Conservation (phyloP, 2,797 vertebrate genomes). For the Gila robusta region DNA sequence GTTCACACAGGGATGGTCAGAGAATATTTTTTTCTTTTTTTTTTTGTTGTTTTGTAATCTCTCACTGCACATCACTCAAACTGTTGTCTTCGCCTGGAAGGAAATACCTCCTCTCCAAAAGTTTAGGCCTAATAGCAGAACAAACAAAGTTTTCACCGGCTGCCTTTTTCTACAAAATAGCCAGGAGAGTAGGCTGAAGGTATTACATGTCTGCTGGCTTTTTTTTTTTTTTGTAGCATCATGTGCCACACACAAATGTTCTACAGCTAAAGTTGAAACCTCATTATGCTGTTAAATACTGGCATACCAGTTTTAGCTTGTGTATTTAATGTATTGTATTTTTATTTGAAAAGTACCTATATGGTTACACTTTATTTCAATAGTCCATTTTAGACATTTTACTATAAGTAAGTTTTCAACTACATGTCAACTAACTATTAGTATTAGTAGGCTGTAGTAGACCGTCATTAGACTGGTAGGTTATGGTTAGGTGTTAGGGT, state of each 20-base stretch:
- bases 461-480: no score
- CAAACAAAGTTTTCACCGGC: not conserved
- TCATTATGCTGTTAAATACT: not conserved
- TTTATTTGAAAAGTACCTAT: not conserved
- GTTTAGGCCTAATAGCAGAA: slow-evolving; percentile 21
- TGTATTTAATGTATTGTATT: not conserved
- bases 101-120: not conserved
- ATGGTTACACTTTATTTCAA: no score
- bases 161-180: slow-evolving; percentile 3
- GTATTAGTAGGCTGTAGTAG: no score
- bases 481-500: no score
- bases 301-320: not conserved
- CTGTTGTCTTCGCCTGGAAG: not conserved
- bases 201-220: not conserved
- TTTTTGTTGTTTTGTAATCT: not conserved
- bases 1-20: slow-evolving; percentile 24
- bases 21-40: slow-evolving; percentile 10
- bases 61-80: slow-evolving; percentile 30
- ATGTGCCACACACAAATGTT: not conserved
- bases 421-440: no score
- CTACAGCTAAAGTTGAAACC: not conserved
- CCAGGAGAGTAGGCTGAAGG: not conserved
- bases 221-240: slow-evolving; percentile 2
- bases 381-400: no score
- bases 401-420: no score